phyloP scores from a whole-genome alignment of 2,797 vertebrate species.

The Buceros bicornis region DNA sequence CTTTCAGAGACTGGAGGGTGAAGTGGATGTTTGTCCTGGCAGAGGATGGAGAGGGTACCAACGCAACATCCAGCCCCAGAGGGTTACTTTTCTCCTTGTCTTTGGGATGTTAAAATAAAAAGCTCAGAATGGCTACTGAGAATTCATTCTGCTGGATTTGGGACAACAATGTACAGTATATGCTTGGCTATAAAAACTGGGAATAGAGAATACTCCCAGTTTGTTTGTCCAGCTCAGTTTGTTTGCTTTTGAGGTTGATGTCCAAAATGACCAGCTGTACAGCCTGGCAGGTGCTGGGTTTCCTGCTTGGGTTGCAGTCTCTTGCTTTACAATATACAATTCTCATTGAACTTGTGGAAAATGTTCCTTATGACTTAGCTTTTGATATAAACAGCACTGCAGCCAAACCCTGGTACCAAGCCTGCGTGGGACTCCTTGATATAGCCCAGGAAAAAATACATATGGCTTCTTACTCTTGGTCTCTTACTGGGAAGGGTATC shows the following conservation, averaged over 20 bases:
- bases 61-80: background rate
- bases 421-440: constrained; percentile 87
- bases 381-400: constrained; percentile 81
- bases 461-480: constrained; percentile 92
- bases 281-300: background rate
- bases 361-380: constrained; percentile 83
- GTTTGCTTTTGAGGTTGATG: background rate
- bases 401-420: constrained; percentile 83
- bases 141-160: background rate
- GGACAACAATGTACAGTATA: background rate
- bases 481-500: constrained; percentile 89
- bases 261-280: background rate
- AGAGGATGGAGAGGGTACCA: background rate
- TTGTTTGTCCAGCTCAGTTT: background rate
- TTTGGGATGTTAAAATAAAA: background rate
- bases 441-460: constrained; percentile 82
- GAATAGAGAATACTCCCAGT: background rate
- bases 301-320: background rate
- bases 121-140: background rate
- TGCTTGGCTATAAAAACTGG: background rate
- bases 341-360: constrained; percentile 84
- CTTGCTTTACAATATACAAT: background rate
- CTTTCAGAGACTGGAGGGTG: background rate
- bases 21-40: background rate
- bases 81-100: background rate